These are phyloP conservation scores for Drosophila stalkeri DNA, from an alignment of 2,888 invertebrate genomes.

Conservation along the genomic window DNA sequence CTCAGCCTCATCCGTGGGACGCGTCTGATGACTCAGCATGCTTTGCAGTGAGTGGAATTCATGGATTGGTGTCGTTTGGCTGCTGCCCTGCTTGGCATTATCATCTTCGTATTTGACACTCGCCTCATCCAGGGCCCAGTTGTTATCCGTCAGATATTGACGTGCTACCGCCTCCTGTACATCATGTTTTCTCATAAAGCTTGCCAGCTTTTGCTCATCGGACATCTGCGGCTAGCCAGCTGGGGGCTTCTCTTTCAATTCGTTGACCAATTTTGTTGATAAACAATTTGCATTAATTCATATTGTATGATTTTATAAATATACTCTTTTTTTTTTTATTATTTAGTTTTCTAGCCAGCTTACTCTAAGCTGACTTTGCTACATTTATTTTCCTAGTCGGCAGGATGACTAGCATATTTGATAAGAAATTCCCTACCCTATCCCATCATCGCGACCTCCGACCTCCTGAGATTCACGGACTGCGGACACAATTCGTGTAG, in stretches of 20 bases:
- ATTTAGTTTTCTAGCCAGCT: conserved; percentile 7
- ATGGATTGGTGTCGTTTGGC: background rate
- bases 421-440: conserved; percentile 13
- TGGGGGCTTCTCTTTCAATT: conserved; percentile 18
- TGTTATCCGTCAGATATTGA: conserved; percentile 50
- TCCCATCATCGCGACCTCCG: background rate
- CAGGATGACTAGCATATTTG: conserved; percentile 45
- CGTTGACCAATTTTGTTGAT: conserved; percentile 33
- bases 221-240: conserved; percentile 55
- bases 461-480: background rate
- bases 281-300: conserved; percentile 23
- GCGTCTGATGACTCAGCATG: conserved; percentile 15
- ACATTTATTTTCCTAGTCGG: conserved; percentile 13
- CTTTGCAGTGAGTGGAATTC: conserved; percentile 39
- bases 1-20: conserved; percentile 8
- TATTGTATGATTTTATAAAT: conserved; percentile 10
- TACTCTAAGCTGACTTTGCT: conserved; percentile 35
- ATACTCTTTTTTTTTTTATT: background rate
- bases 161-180: conserved; percentile 55
- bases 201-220: conserved; percentile 68
- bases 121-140: conserved; percentile 63
- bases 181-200: conserved; percentile 63
- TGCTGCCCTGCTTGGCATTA: conserved; percentile 11
- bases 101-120: conserved; percentile 56
- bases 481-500: conserved; percentile 30